Evolutionary conservation across 2,797 vertebrate genomes (phyloP), one percentile per base, ranked within the genome.

Genomic region (Sphaeramia orbicularis): DNA sequence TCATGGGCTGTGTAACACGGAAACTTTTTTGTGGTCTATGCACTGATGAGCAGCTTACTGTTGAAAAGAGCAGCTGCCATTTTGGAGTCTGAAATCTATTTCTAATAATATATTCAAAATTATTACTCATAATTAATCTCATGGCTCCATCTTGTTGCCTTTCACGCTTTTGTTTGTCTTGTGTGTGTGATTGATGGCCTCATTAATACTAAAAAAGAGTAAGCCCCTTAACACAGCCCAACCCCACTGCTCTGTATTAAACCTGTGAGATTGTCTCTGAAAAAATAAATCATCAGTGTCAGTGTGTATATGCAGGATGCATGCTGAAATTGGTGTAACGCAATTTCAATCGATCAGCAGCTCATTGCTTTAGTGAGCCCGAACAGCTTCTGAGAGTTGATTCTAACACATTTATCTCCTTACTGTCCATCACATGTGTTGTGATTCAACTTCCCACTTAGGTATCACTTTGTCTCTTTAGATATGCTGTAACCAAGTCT

Each of bases 161-260:
- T 54, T 52, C 57, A 66, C 48, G 7, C 61, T 61, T 54, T 75
- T 67, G 76, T 54, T 72, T 68, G 76, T 72, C 73, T 65, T 32
- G 45, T 4, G 44, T 21, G n/a, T 32, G 50, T 89, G 86, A 92
- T 89, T 74, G 84, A 93, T 88, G 61, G 74, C 74, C 76, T 90
- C 74, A 86, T 91, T 88, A 89, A 85, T 76, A 65, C 62, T 68
- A 50, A 61, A 56, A 58, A 86, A 70, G 71, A 56, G 7, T 56
- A 54, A 74, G 67, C 71, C 59, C 43, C 44, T 30, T 71, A 57
- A 72, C 65, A 51, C 58, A 49, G 38, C 65, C 60, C 36, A 15
- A 56, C 71, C 71, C 76, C 74, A 36, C 76, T 80, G 68, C 80
- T 72, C 56, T 69, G 85, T 78, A 83, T 86, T 73, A 78, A 85